Percentiles rank a stretch among this genome's conserved stretches.
Evolutionary conservation across 2,888 invertebrate genomes (phyloP).

Genomic region (Erebia aethiops): DNA sequence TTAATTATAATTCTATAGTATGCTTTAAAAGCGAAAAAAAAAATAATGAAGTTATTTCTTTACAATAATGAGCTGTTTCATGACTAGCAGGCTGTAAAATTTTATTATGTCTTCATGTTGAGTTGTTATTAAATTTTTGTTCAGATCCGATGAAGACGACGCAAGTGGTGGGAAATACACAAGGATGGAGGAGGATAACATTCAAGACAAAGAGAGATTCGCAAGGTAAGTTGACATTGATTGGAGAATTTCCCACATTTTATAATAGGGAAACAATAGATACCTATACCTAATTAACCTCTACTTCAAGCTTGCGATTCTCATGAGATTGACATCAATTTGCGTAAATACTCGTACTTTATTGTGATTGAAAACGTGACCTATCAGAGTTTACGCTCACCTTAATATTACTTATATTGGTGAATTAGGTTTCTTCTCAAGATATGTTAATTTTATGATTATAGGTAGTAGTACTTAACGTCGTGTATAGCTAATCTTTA

Average conservation of each 20-base stretch:
- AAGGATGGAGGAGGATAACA: constrained; percentile 96
- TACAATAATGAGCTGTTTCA: no score
- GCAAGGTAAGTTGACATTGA: constrained; percentile 85
- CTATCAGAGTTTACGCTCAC: constrained; percentile 66
- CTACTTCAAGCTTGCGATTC: constrained; percentile 41
- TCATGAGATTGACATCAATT: constrained; percentile 59
- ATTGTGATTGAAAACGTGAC: constrained; percentile 81
- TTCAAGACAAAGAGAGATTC: constrained; percentile 98
- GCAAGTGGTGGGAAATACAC: constrained; percentile 91
- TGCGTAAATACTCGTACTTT: constrained; percentile 42
- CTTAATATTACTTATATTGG: constrained; percentile 51
- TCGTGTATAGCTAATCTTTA: neutral
- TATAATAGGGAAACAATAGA: constrained; percentile 13
- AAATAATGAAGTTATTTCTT: no score
- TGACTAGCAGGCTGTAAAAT: no score
- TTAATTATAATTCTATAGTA: no score
- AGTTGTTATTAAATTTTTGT: no score
- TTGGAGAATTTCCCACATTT: constrained; percentile 22
- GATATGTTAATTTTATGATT: constrained; percentile 45
- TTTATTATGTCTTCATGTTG: neutral
- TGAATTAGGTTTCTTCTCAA: constrained; percentile 43
- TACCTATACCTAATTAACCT: constrained; percentile 6
- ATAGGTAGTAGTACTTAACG: constrained; percentile 3
- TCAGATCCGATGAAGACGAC: constrained; percentile 94
- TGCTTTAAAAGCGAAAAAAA: no score